Evolutionary conservation across 2,888 invertebrate species (phyloP).

Genomic region (Hololepta plana): DNA sequence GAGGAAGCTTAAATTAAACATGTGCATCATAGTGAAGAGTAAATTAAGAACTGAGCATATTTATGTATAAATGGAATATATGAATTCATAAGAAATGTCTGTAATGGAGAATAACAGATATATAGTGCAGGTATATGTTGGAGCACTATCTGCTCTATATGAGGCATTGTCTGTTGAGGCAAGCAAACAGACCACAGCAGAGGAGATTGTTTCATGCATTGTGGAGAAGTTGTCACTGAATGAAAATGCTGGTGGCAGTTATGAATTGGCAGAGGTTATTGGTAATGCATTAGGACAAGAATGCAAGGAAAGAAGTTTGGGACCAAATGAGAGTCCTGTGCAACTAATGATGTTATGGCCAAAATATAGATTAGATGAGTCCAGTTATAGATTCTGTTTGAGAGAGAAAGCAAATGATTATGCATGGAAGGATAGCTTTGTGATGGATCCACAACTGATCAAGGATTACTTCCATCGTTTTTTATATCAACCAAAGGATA

Average conservation of each 20-base stretch:
- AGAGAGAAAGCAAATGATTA: conserved; percentile 72
- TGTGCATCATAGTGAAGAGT: no score
- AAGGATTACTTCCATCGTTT: conserved; percentile 84
- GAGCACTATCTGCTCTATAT: conserved; percentile 71
- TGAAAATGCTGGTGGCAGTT: conserved; percentile 38
- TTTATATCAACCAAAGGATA: conserved; percentile 78
- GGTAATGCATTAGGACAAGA: conserved; percentile 64
- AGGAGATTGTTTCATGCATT: conserved; percentile 81
- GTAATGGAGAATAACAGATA: conserved; percentile 47
- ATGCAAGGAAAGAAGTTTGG: conserved; percentile 80
- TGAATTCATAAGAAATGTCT: no score
- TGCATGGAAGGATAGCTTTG: conserved; percentile 74
- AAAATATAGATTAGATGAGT: conserved; percentile 26
- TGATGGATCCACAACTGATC: conserved; percentile 80
- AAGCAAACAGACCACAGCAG: conserved; percentile 79
- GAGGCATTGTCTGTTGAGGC: conserved; percentile 82
- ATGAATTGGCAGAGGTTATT: conserved; percentile 77
- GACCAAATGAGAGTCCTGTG: conserved; percentile 62
- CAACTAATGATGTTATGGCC: conserved; percentile 75
- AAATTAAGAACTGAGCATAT: no score
- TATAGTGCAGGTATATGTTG: conserved; percentile 76
- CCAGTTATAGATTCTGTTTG: conserved; percentile 61
- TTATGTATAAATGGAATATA: no score
- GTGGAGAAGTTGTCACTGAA: conserved; percentile 50
- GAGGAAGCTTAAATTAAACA: no score